These are phyloP conservation scores for Pherbina coryleti DNA, from an alignment of 2,888 invertebrate genomes.

Conservation along the genomic window DNA sequence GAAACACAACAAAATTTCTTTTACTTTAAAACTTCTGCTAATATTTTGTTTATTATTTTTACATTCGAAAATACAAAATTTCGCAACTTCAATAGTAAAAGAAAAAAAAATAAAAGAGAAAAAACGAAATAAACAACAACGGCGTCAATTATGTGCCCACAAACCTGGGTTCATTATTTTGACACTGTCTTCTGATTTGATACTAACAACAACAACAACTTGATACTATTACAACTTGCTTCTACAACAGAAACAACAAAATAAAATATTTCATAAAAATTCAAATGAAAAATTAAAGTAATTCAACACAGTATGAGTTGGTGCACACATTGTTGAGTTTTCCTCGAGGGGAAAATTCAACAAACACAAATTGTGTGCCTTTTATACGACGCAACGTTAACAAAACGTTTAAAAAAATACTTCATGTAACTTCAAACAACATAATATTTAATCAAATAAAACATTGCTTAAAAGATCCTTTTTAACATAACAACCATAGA, in stretches of 20 bases:
- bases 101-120: not conserved
- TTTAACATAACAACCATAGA: constrained; percentile 32
- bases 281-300: constrained; percentile 12
- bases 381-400: constrained; percentile 15
- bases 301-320: constrained; percentile 10
- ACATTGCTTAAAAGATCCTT: constrained; percentile 38
- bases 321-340: constrained; percentile 1
- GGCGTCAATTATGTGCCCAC: constrained; percentile 54
- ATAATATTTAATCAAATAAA: constrained; percentile 6
- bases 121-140: constrained; percentile 46
- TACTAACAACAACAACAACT: constrained; percentile 56
- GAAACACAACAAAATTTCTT: constrained; percentile 45
- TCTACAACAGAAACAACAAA: constrained; percentile 33
- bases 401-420: constrained; percentile 10
- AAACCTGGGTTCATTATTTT: constrained; percentile 69
- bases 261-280: constrained; percentile 27
- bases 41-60: constrained; percentile 50
- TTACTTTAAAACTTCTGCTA: constrained; percentile 45
- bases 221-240: constrained; percentile 32
- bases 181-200: constrained; percentile 71
- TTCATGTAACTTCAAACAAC: not conserved
- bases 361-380: constrained; percentile 22
- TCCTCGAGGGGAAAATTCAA: constrained; percentile 7
- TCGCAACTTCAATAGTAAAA: constrained; percentile 50
- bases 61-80: constrained; percentile 52